These are phyloP conservation scores for Diglossa brunneiventris DNA, from an alignment of 2,113 vertebrate genomes.

Conservation along the genomic window DNA sequence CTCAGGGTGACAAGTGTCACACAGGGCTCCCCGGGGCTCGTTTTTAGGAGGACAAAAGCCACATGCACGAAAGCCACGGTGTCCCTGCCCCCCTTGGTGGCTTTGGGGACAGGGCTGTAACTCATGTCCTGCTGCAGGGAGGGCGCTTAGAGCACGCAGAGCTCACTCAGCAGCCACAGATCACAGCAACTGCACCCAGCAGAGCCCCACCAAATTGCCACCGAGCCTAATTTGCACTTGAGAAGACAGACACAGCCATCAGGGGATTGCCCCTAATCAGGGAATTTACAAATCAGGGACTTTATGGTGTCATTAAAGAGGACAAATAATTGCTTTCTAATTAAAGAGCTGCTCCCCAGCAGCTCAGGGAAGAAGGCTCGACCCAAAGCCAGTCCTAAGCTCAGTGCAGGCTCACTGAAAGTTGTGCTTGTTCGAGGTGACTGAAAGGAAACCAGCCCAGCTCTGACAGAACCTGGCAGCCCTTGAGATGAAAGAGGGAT, in stretches of 20 bases:
- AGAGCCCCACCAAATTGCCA: background rate
- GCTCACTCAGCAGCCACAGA: background rate
- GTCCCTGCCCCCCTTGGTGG: background rate
- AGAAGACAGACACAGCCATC: background rate
- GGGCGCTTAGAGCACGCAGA: background rate
- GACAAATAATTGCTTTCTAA: constrained; percentile 1
- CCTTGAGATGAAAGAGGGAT: background rate
- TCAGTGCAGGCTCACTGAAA: background rate
- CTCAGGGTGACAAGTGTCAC: background rate
- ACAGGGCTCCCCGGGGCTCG: background rate
- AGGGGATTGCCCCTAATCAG: constrained; percentile 11
- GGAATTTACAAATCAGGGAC: constrained; percentile 2
- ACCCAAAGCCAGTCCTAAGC: background rate
- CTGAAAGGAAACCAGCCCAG: background rate
- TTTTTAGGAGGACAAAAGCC: background rate
- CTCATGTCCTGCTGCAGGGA: background rate
- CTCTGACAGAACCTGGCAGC: background rate
- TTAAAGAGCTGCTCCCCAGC: background rate
- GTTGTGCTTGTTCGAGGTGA: background rate
- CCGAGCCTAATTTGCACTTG: background rate
- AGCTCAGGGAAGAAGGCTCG: background rate
- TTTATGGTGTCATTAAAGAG: background rate
- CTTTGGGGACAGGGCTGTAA: background rate
- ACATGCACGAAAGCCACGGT: rapidly evolving
- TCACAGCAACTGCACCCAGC: background rate